Evolutionary conservation across 2,113 vertebrate species (phyloP), one percentile per base, ranked within the genome.

Genomic region (Takifugu flavidus): DNA sequence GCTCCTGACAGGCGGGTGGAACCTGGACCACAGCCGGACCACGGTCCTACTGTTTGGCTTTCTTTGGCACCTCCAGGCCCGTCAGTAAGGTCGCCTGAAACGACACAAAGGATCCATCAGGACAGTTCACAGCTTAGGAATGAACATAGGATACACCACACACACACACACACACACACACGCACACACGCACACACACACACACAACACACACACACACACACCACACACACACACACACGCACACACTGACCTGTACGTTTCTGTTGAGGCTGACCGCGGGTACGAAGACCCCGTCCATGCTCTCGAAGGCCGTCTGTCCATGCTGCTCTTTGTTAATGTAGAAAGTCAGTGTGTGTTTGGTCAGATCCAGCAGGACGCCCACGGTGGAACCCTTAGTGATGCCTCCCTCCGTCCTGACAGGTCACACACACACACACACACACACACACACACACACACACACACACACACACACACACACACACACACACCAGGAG

Each of bases 191-290:
- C 42, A 11, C 25, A 25, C 31, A 15, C 5, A 4, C 3, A 39
- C 31, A 3, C 31, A 20, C 45, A 10, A 3, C 31, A 20, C 45
- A 10, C 25, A 1, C n/a, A 58, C 6, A 20, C 13, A 56, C 20
- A 60, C 45, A 51, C 53, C 53, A 52, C 27, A 52, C 29, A 59
- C 56, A 46, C 64, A 47, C 29, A 44, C 45, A 47, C 51, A 45
- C 49, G 46, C 20, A 27, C 52, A 61, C 58, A 54, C 71, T 8
- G 26, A 98, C 97, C 95, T 99, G 96, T 31, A 99, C 96, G 0
- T 99, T 99, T 72, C 96, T 91, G 79, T 99, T 99, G 90, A 99
- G 94, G 89, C 97, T 99, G 70, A 99, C 59, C 0, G 97, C 97
- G 1, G 97, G 97, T 86, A 98, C 94, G 74, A 99, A 99, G 67